phyloP scores from a whole-genome alignment of 1,140 invertebrate species.

The Drosophila tsacasi region DNA sequence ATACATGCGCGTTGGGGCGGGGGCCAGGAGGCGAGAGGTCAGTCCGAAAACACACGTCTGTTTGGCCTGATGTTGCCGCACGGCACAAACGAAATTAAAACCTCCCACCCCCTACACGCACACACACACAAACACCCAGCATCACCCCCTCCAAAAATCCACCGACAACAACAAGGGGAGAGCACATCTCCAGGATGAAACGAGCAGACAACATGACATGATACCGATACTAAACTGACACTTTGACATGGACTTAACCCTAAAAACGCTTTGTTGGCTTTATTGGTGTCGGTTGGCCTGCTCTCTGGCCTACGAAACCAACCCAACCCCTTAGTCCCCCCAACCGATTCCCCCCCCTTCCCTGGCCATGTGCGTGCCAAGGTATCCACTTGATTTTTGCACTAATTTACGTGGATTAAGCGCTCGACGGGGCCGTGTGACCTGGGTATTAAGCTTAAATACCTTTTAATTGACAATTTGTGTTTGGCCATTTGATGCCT shows the following conservation, averaged over 20 bases:
- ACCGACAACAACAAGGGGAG: conserved; percentile 14
- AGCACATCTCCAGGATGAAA: conserved; percentile 31
- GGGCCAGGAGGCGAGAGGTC: conserved; percentile 2
- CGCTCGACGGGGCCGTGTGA: conserved; percentile 46
- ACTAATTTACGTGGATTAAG: conserved; percentile 83
- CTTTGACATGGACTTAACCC: conserved; percentile 85
- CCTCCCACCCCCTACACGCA: conserved; percentile 39
- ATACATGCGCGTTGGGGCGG: neutral
- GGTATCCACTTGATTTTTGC: conserved; percentile 83
- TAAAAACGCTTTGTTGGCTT: conserved; percentile 84
- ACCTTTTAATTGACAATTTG: conserved; percentile 84
- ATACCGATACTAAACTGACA: conserved; percentile 85
- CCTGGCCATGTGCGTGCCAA: conserved; percentile 21
- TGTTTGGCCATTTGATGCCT: conserved; percentile 64
- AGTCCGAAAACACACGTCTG: conserved; percentile 62
- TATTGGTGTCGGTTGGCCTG: conserved; percentile 79
- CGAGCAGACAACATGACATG: conserved; percentile 80
- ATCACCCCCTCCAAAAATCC: conserved; percentile 16
- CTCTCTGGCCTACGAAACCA: conserved; percentile 28
- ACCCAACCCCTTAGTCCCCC: neutral
- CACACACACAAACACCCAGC: neutral
- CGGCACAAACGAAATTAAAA: conserved; percentile 76
- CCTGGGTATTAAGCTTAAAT: conserved; percentile 83
- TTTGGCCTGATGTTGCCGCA: conserved; percentile 78
- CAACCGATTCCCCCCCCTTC: neutral